phyloP scores from a whole-genome alignment of 2,797 vertebrate species.

The Jordanella pulchra region DNA sequence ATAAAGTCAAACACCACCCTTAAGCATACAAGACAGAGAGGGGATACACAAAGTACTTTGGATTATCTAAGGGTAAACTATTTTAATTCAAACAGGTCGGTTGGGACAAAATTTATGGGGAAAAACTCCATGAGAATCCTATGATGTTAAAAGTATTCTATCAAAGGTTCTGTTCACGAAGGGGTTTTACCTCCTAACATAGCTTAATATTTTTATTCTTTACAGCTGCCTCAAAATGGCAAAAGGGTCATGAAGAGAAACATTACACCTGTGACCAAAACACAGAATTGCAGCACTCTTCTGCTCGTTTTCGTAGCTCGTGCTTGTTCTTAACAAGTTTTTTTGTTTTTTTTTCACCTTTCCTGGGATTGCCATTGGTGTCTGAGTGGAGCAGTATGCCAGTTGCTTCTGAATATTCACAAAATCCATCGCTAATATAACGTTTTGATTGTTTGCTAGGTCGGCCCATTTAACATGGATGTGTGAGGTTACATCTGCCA shows the following conservation, averaged over 20 bases:
- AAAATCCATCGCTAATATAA: too few relatives aligned
- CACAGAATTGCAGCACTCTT: too few relatives aligned
- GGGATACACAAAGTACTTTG: neutral
- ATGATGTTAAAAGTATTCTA: neutral
- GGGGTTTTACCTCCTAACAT: neutral
- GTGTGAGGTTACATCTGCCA: too few relatives aligned
- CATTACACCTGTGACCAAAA: too few relatives aligned
- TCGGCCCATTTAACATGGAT: too few relatives aligned
- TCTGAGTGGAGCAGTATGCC: too few relatives aligned
- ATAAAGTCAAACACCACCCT: neutral
- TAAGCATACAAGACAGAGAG: neutral
- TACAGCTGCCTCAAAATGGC: neutral
- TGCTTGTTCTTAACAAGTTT: too few relatives aligned
- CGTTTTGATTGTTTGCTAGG: too few relatives aligned
- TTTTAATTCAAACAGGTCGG: slow-evolving; percentile 3
- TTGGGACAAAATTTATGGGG: neutral
- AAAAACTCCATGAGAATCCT: neutral
- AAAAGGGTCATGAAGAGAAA: slow-evolving; percentile 33
- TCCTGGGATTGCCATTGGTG: too few relatives aligned
- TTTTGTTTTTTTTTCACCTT: too few relatives aligned
- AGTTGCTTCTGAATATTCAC: too few relatives aligned
- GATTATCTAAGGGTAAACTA: neutral
- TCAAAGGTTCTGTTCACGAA: neutral
- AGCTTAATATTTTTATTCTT: neutral
- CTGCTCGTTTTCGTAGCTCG: too few relatives aligned